Percentiles rank a stretch among this genome's conserved stretches.
These are phyloP conservation scores for Cenopis cana DNA, from an alignment of 2,888 invertebrate genomes.

Conservation along the genomic window DNA sequence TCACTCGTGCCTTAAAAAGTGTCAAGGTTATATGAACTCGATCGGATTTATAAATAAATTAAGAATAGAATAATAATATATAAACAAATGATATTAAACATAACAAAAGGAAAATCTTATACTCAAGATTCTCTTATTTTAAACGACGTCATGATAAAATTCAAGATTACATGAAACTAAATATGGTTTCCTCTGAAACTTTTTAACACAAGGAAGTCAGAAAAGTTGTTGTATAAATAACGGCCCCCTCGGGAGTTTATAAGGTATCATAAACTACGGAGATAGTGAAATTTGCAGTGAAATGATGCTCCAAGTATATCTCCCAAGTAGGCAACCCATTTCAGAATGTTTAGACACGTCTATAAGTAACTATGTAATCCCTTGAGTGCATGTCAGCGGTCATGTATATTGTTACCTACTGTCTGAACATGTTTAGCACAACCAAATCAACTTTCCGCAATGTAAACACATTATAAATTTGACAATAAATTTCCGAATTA, in stretches of 20 bases:
- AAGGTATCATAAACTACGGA: slow-evolving; percentile 29
- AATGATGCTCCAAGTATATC: slow-evolving; percentile 21
- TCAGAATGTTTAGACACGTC: slow-evolving; percentile 21
- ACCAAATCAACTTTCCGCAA: slow-evolving; percentile 12
- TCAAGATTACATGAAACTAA: slow-evolving; percentile 24
- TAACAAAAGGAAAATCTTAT: too few species aligned
- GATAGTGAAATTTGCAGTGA: slow-evolving; percentile 33
- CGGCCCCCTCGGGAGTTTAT: slow-evolving; percentile 25
- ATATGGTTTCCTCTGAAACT: slow-evolving; percentile 23
- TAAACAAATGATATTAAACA: too few species aligned
- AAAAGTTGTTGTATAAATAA: slow-evolving; percentile 30
- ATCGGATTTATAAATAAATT: too few species aligned
- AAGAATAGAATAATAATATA: too few species aligned
- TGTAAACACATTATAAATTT: slow-evolving; percentile 30
- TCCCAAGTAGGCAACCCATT: slow-evolving; percentile 23
- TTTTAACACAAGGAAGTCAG: slow-evolving; percentile 27
- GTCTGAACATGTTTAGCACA: slow-evolving; percentile 15
- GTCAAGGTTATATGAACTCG: too few species aligned
- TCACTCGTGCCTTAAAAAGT: too few species aligned
- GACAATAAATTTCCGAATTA: slow-evolving; percentile 39
- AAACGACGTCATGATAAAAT: background rate
- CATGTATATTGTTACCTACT: background rate
- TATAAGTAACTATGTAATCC: slow-evolving; percentile 10
- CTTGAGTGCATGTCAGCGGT: background rate
- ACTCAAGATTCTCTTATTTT: background rate